phyloP scores from a whole-genome alignment of 1,140 invertebrate genomes.

The Ceratoteleas bidentatus region DNA sequence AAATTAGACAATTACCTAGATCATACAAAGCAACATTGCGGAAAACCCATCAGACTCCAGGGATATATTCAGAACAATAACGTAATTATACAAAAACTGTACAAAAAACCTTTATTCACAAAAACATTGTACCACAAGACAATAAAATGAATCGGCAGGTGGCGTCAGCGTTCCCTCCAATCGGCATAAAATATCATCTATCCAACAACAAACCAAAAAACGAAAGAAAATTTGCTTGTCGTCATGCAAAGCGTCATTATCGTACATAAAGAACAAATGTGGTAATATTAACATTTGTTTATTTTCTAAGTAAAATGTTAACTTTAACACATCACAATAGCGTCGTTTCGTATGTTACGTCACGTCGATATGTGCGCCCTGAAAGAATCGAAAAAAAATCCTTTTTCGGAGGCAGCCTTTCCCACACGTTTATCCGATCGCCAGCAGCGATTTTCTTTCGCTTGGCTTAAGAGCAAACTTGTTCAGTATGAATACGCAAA shows the following conservation, averaged over 20 bases:
- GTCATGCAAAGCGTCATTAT: slow-evolving; percentile 22
- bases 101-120: slow-evolving; percentile 22
- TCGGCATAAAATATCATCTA: background rate
- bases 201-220: slow-evolving; percentile 10
- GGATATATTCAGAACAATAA: too few species aligned
- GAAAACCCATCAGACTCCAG: too few species aligned
- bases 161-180: background rate
- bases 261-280: slow-evolving; percentile 42
- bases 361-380: slow-evolving; percentile 43
- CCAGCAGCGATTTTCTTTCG: too few species aligned
- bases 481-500: slow-evolving; percentile 1
- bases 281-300: slow-evolving; percentile 54
- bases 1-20: too few species aligned
- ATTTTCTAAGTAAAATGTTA: slow-evolving; percentile 61
- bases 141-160: slow-evolving; percentile 17
- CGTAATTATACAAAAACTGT: background rate
- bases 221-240: background rate
- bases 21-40: too few species aligned
- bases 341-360: slow-evolving; percentile 32
- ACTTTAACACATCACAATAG: slow-evolving; percentile 64
- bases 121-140: slow-evolving; percentile 9
- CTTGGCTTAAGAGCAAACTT: too few species aligned
- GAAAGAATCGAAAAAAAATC: slow-evolving; percentile 20
- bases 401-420: too few species aligned
- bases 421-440: background rate